Conservation (phyloP, 2,888 invertebrate genomes). For the Cryptocephalus moraei region DNA sequence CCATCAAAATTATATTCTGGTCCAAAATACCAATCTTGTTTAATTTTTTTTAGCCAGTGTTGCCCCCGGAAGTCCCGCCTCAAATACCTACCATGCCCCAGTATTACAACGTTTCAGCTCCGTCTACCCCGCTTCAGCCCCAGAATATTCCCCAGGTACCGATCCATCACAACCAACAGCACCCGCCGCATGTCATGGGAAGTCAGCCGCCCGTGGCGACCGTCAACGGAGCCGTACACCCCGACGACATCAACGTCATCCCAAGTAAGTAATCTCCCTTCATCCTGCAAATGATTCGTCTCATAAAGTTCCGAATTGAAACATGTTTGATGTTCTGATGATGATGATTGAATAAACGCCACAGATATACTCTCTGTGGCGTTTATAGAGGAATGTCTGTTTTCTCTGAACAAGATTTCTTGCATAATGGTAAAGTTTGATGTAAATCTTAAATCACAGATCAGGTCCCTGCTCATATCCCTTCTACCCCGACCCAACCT, state of each 20-base stretch:
- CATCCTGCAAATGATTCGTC: too few species aligned
- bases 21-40: too few species aligned
- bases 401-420: too few species aligned
- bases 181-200: constrained; percentile 27
- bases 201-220: constrained; percentile 29
- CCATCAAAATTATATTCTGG: too few species aligned
- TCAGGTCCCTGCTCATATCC: constrained; percentile 19
- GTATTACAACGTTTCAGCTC: constrained; percentile 26
- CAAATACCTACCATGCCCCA: constrained; percentile 30
- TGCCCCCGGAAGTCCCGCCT: constrained; percentile 18
- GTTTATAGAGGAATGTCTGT: too few species aligned
- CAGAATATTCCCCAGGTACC: constrained; percentile 18
- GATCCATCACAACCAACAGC: constrained; percentile 29
- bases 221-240: constrained; percentile 37
- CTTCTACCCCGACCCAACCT: constrained; percentile 12
- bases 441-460: too few species aligned
- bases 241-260: constrained; percentile 33
- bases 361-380: too few species aligned
- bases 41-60: not conserved
- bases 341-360: too few species aligned
- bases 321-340: too few species aligned
- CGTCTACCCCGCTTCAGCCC: constrained; percentile 24
- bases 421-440: too few species aligned
- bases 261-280: constrained; percentile 15
- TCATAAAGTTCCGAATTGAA: too few species aligned